Evolutionary conservation across 2,888 invertebrate species (phyloP).

Genomic region (Ypsolopha sequella): DNA sequence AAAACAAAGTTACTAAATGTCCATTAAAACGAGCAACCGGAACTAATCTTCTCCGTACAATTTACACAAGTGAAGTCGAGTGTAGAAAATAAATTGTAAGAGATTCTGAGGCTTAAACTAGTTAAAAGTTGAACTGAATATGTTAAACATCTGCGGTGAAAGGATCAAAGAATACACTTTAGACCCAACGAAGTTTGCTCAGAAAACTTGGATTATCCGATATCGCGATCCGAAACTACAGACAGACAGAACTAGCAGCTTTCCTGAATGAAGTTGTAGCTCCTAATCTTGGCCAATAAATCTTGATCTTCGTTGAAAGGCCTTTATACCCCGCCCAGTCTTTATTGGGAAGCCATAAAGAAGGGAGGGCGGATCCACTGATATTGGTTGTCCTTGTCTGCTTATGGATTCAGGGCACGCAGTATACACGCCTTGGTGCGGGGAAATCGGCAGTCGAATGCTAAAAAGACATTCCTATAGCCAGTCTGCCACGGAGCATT

Average conservation of each 20-base stretch:
- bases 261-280: conserved; percentile 4
- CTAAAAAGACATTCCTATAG: conserved; percentile 10
- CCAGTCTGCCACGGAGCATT: neutral
- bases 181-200: neutral
- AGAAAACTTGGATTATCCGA: neutral
- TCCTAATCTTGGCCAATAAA: conserved; percentile 1
- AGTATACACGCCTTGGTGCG: conserved; percentile 10
- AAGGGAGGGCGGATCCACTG: neutral
- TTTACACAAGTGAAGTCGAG: too few species aligned
- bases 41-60: too few species aligned
- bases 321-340: neutral
- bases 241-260: neutral
- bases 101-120: too few species aligned
- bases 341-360: conserved; percentile 1
- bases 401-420: conserved; percentile 11
- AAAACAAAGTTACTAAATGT: too few species aligned
- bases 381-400: neutral
- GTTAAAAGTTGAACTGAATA: too few species aligned
- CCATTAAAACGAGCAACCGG: too few species aligned
- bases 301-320: neutral
- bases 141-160: neutral
- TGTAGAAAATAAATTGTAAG: too few species aligned
- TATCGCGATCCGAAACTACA: conserved; percentile 1
- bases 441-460: conserved; percentile 13
- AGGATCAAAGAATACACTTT: neutral